Conservation (phyloP, 2,888 invertebrate genomes). For the Pherbina coryleti region DNA sequence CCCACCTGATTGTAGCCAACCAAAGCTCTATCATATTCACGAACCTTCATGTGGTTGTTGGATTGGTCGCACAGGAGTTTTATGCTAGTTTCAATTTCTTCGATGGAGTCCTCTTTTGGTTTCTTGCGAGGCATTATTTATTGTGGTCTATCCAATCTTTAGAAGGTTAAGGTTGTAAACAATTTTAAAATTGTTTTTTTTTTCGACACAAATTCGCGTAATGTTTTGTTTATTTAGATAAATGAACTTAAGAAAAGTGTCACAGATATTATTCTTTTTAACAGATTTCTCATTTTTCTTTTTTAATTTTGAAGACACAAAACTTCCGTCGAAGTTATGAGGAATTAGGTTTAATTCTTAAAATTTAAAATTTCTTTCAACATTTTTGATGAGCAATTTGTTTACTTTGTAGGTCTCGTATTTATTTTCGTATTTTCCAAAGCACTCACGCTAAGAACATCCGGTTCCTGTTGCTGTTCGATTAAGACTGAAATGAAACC, state of each 20-base stretch:
- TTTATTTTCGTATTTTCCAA: background rate
- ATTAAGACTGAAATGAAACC: constrained; percentile 4
- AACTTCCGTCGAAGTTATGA: too few species aligned
- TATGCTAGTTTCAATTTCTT: constrained; percentile 71
- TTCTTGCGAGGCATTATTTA: constrained; percentile 64
- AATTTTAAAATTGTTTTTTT: background rate
- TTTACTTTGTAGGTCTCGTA: background rate
- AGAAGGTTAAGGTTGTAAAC: constrained; percentile 3
- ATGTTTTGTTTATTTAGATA: background rate
- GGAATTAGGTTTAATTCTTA: too few species aligned
- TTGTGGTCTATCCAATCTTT: constrained; percentile 9
- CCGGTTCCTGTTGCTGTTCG: constrained; percentile 9
- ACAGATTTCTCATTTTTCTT: too few species aligned
- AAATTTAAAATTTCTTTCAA: background rate
- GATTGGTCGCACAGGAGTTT: constrained; percentile 85
- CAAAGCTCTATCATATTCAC: constrained; percentile 80
- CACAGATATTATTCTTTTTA: too few species aligned
- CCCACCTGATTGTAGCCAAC: constrained; percentile 79
- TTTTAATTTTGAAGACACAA: too few species aligned
- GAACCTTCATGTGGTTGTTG: constrained; percentile 80
- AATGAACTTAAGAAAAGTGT: background rate
- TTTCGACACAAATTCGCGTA: background rate
- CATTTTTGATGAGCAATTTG: too few species aligned
- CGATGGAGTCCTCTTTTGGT: constrained; percentile 67
- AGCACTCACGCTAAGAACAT: background rate